phyloP scores from a whole-genome alignment of 2,888 invertebrate genomes.

The Cheilosia soror region DNA sequence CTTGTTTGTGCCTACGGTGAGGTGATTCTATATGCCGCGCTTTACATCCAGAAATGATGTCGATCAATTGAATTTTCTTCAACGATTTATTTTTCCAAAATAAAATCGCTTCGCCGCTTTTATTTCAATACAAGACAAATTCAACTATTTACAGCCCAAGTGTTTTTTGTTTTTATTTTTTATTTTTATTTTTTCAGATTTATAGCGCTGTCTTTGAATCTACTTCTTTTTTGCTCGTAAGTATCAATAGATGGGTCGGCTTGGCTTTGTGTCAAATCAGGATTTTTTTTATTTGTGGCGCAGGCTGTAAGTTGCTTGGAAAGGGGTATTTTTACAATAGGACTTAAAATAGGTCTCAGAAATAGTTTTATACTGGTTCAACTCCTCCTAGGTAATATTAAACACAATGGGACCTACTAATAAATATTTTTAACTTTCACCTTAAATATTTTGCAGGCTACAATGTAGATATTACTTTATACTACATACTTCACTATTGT shows the following conservation, averaged over 20 bases:
- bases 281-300: background rate
- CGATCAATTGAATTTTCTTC: background rate
- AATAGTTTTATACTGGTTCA: no score
- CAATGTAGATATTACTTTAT: no score
- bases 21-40: background rate
- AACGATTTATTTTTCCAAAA: background rate
- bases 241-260: background rate
- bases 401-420: no score
- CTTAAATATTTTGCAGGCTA: no score
- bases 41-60: background rate
- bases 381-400: no score
- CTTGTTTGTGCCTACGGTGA: background rate
- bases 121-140: background rate
- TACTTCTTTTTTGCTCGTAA: constrained; percentile 13
- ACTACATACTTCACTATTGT: no score
- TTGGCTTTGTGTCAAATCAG: background rate
- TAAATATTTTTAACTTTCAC: no score
- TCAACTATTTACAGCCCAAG: background rate
- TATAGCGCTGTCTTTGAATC: constrained; percentile 2
- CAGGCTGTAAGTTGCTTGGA: background rate
- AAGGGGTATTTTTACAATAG: no score
- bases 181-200: constrained; percentile 6
- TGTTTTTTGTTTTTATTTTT: constrained; percentile 4
- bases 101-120: background rate
- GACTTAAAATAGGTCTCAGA: no score